Base-by-base conservation (phyloP, 2,113 vertebrate species). In the Corydoras sp. region DNA sequence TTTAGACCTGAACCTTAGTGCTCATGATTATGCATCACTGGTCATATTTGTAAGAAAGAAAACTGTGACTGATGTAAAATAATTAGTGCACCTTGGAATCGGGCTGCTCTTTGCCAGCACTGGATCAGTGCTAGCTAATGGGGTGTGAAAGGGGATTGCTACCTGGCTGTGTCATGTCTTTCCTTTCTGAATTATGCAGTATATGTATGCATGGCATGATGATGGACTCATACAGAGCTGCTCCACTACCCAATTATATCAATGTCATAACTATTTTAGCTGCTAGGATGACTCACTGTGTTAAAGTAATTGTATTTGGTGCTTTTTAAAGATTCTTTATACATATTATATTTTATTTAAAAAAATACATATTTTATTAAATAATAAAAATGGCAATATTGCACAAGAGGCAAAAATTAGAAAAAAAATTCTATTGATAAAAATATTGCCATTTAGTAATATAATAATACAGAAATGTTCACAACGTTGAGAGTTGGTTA, bases 41-140 rank as follows among this genome's bases (percentile, higher is more conserved):
- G 62, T 68, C 35, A 68, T 56, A 73, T 81, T 71, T 60, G 68
- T 43, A 63, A 48, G 9, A 58, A 70, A 61, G 62, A 75, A 68
- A 67, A 62, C 60, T 74, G 73, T 76, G 75, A 82, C 78, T 74
- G 78, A 79, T 80, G 77, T 78, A 71, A 76, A 78, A 80, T 78
- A 76, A 82, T 79, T 79, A 76, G 68, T 69, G 73, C 67, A 54
- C 66, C 60, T 62, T 69, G 68, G 56, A 53, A 62, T 68, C 64
- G 59, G 72, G 58, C 66, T 73, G 29, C 58, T 50, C 29, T 61
- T 35, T 73, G 69, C 72, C 53, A 53, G 63, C 13, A 43, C 54
- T 10, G 59, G 72, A 81, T 76, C 77, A 79, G 72, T 62, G 64
- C 58, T 69, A 53, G 56, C 62, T 81, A 79, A 82, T 82, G 76